Evolutionary conservation across 1,140 invertebrate species (phyloP), one percentile per base, ranked within the genome.

Genomic region (Marisa cornuarietis): DNA sequence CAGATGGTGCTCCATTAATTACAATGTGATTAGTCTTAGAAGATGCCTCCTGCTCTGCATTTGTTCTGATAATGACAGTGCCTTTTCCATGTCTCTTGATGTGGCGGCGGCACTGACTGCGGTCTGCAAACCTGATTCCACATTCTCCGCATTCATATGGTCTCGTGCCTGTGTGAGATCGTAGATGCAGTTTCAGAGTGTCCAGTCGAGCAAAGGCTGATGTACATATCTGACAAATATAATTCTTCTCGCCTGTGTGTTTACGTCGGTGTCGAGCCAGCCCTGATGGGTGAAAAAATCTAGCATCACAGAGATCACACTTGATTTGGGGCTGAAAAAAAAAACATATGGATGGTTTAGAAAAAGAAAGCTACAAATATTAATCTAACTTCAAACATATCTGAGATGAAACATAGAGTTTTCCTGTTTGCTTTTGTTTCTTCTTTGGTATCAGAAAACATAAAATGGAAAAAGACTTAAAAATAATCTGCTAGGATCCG

Each of bases 121-220:
- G 76, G 51, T 77, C 76, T 11, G 76, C 42, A 51, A 77, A 77
- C 42, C 14, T 13, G 49, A 22, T n/a, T 5, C 26, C 10, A 51
- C 76, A 77, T 8, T n/a, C 76, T 9, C 76, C 65, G 51, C 76
- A 77, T 16, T 51, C 9, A 42, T 76, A 91, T 16, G 88, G 90
- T 83, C 91, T 91, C 63, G 88, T 88, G 26, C 88, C 90, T 24
- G 89, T 90, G 76, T 91, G 90, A 7, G 94, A 94, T 88, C 95
- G 94, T 83, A 95, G 91, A 93, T 87, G 95, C 93, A 92, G 95
- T 94, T 90, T 96, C 96, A 88, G 75, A 24, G 71, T 79, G 61
- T 79, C 78, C 3, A 16, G 22, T 3, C 78, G 78, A n/a, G 79
- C 74, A 26, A 76, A 80, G 26, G 61, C 54, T 11, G 71, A 68